phyloP scores from a whole-genome alignment of 2,797 vertebrate genomes.

The Arrhamphus sclerolepis region DNA sequence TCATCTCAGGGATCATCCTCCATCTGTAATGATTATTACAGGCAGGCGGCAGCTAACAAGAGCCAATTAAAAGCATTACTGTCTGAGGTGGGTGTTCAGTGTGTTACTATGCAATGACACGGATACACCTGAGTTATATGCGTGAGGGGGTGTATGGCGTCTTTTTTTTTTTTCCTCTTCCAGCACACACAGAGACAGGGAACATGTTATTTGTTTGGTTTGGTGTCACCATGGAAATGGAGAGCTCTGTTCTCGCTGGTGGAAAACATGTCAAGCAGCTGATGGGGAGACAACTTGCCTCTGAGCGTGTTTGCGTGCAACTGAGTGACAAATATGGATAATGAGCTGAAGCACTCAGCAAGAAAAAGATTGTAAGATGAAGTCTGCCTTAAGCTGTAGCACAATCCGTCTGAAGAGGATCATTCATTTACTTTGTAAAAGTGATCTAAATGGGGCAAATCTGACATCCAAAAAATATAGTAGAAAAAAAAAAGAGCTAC shows the following conservation, averaged over 20 bases:
- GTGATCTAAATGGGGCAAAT: no score
- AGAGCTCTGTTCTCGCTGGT: conserved; percentile 28
- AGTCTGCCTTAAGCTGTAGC: not conserved
- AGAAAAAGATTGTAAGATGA: conserved; percentile 20
- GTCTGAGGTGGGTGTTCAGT: not conserved
- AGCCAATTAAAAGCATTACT: conserved; percentile 50
- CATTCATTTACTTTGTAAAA: conserved; percentile 5
- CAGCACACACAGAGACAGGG: conserved; percentile 9
- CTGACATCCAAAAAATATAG: no score
- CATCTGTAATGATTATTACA: conserved; percentile 51
- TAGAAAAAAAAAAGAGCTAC: no score
- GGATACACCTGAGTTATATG: not conserved
- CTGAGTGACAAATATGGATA: conserved; percentile 52
- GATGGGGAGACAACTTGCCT: conserved; percentile 33
- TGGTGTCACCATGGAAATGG: conserved; percentile 49
- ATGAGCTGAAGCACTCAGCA: conserved; percentile 44
- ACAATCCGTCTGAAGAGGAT: conserved; percentile 20
- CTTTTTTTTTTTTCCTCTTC: not conserved
- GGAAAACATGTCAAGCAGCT: conserved; percentile 42
- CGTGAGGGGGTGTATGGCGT: not conserved
- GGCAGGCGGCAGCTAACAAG: conserved; percentile 47
- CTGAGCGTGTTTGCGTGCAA: conserved; percentile 29
- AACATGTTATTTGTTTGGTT: conserved; percentile 33
- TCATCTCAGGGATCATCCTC: no score
- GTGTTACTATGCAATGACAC: conserved; percentile 1